phyloP scores from a whole-genome alignment of 2,888 invertebrate genomes.

The Yponomeuta plumbellus region DNA sequence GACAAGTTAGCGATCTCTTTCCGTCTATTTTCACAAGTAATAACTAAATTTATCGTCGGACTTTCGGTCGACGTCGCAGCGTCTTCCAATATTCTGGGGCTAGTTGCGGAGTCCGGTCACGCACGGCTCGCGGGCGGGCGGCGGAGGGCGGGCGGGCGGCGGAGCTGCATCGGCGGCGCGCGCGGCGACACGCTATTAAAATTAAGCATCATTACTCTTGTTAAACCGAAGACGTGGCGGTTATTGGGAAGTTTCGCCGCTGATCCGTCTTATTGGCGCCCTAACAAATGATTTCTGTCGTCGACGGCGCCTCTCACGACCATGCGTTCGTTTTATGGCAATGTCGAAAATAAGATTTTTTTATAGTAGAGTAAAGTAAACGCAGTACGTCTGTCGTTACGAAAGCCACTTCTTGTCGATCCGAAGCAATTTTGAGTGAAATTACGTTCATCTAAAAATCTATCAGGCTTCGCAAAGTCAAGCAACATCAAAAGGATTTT shows the following conservation, averaged over 20 bases:
- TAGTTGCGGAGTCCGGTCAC: constrained; percentile 62
- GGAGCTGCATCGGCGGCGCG: constrained; percentile 30
- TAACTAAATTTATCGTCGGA: constrained; percentile 76
- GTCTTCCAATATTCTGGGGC: constrained; percentile 62
- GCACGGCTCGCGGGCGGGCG: constrained; percentile 29
- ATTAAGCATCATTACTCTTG: constrained; percentile 76
- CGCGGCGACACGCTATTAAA: constrained; percentile 70
- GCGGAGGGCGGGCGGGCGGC: constrained; percentile 29
- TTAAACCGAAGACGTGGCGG: constrained; percentile 54
- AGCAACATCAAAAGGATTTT: constrained; percentile 50
- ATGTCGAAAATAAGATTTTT: not conserved
- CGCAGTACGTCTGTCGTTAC: not conserved
- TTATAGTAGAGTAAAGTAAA: too few species aligned
- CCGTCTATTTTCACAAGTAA: constrained; percentile 76
- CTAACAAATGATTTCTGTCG: constrained; percentile 59
- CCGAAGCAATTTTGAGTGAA: not conserved
- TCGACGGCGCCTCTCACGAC: constrained; percentile 17
- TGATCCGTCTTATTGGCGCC: constrained; percentile 66
- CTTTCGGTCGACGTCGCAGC: constrained; percentile 60
- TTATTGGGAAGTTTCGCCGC: constrained; percentile 69
- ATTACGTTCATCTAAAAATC: not conserved
- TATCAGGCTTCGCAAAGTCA: constrained; percentile 14
- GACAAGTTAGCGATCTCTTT: constrained; percentile 76
- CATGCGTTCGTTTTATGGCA: not conserved
- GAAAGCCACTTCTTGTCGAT: not conserved